Base-by-base conservation (phyloP, 2,888 invertebrate genomes). In the Drosophila setosimentum region DNA sequence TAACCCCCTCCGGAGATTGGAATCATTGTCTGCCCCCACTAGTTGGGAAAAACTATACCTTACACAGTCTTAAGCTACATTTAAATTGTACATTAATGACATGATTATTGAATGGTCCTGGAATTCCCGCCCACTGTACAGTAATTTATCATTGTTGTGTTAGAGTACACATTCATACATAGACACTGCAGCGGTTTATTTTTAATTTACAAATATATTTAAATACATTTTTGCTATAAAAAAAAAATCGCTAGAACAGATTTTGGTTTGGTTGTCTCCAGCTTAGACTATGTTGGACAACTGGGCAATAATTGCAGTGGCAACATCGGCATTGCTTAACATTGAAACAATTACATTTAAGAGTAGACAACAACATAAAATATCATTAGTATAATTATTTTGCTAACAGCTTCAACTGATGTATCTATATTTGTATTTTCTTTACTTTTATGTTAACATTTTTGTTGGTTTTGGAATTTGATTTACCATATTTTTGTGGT, bases 151-250 rank as follows among this genome's bases (percentile, higher is more conserved):
- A 42, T 48, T 48, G 4, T 45, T 57, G n/a, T 7, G 49, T 68
- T 63, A 29, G 48, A 60, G 45, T 70, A 59, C n/a, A 75, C 58
- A 68, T 48, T 63, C 60, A 77, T 57, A 57, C 58, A 72, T 77
- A 76, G 73, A 72, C 67, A 58, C 72, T 77, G 73, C 78, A 57
- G 73, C 59, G 51, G 24, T 76, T 77, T 77, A 73, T 76, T 76
- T 51, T 53, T 32, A 63, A 54, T 63, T 75, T 71, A 57, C 61
- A 61, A 57, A 72, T 76, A 57, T 60, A 66, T 54, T 71, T 76
- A 11, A 48, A 67, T 72, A 66, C 66, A 75, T 61, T 63, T 60
- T 55, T 32, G 24, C 68, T 78, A 77, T 61, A 76, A 76, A 78
- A 63, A 63, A 45, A 45, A 45, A 45, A 16, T 24, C 57, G 53